Base-by-base conservation (phyloP, 1,140 invertebrate species). In the Rhagoletis pomonella region DNA sequence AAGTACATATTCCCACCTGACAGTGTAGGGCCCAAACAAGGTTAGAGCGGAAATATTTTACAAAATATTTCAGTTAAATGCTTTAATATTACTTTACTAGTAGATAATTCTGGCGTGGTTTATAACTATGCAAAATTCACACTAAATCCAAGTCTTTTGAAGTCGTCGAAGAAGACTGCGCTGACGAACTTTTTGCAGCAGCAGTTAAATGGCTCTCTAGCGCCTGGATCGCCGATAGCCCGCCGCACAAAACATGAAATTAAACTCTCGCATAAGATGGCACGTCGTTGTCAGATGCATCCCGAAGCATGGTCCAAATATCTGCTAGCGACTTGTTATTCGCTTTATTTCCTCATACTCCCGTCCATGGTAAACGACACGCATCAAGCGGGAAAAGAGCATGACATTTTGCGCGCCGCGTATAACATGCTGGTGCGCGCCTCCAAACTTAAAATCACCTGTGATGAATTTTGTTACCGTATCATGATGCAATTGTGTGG, bases 401-500 rank as follows among this genome's bases (percentile, higher is more conserved):
- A 96, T 87, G 96, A 97, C 5, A 96, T 97, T 10, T 93, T 99
- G 62, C 95, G 97, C 69, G 95, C 96, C 84, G 98, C 98, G 4
- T 98, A 97, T 91, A 97, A 98, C 90, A 94, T 99, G 12, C 94
- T 99, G 65, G 96, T 97, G 60, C 95, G 96, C 89, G 97, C 98
- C 92, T 97, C 98, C 88, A 96, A 97, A 88, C 94, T 96, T 44
- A 95, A 96, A 89, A 95, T 99, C 73, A 96, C 97, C 29, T 97
- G 97, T 91, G 98, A 99, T 94, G 98, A 99, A 95, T 97, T 99
- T 86, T 99, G 98, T 93, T 99, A 99, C 93, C 95, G 99, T 89
- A 97, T 99, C 50, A 97, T 99, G 96, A 99, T 99, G 97, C 98
- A 99, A 93, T 95, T 99, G 3, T 99, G 99, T 94, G 98, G 99